Evolutionary conservation across 2,113 vertebrate species (phyloP), one percentile per base, ranked within the genome.

Genomic region (Pungitius pungitius): DNA sequence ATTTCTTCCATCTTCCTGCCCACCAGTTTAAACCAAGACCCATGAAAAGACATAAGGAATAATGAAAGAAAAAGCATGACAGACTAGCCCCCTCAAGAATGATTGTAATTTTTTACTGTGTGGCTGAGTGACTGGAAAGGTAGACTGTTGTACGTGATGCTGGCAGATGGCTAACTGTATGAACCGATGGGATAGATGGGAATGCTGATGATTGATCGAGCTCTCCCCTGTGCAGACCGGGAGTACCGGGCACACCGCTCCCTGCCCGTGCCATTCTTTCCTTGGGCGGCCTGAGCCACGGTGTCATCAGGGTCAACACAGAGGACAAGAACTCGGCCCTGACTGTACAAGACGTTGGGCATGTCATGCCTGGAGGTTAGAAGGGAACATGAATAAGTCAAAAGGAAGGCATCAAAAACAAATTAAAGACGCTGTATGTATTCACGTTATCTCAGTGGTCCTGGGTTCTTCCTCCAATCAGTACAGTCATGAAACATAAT

Each of bases 281-380:
- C 70, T 94, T 99, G 95, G 94, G 95, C 0, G 98, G 98, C 20
- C 91, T 99, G 88, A 99, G 97, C 63, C 96, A 97, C 0, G 95
- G 97, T 0, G 97, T 99, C 22, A 99, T 99, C 63, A 93, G 98
- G 39, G 97, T 99, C 88, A 99, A 99, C 90, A 99, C 97, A 0
- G 98, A 99, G 82, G 98, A 99, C 82, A 99, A 99, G 90, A 99
- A 99, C 85, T 99, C 97, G 0, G 97, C 97, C 58, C 94, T 99
- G 54, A 99, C 98, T 0, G 97, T 98, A 17, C 98, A 99, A 91
- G 98, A 99, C 3, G 98, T 98, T 18, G 98, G 98, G 0, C 97
- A 99, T 0, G 96, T 99, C 63, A 99, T 99, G 97, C 98, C 98
- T 35, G 97, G 98, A 92, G 96, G 98, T 99, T 2, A 17, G 51